Percentiles rank a stretch among this genome's conserved stretches.
phyloP scores from a whole-genome alignment of 2,797 vertebrate genomes.

The Tolypeutes matacus region DNA sequence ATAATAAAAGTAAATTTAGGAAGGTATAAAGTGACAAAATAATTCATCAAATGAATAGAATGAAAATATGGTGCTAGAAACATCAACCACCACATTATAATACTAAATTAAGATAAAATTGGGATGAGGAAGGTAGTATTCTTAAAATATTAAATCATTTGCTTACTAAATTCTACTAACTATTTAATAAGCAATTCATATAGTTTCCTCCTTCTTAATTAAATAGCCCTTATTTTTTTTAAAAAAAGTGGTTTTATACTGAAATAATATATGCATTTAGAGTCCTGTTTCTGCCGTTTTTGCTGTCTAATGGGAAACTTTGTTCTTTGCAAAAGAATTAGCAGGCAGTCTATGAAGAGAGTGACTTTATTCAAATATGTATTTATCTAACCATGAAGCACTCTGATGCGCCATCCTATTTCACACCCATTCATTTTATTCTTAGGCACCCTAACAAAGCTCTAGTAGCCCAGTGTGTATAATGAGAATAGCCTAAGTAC shows the following conservation, averaged over 20 bases:
- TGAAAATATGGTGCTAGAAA: slow-evolving; percentile 42
- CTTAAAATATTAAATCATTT: background rate
- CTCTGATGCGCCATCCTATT: background rate
- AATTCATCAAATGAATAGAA: slow-evolving; percentile 47
- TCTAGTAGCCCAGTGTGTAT: background rate
- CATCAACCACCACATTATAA: too few species aligned
- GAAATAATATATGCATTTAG: background rate
- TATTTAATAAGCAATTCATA: background rate
- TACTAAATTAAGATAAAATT: background rate
- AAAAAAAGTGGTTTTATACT: background rate
- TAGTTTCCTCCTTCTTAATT: background rate
- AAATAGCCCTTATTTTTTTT: background rate
- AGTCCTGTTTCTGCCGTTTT: background rate
- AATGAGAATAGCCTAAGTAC: background rate
- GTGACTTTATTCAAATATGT: background rate
- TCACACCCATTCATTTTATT: background rate
- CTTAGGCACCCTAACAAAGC: background rate
- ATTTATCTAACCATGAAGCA: background rate
- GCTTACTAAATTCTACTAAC: background rate
- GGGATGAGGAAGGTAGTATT: background rate
- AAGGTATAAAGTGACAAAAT: slow-evolving; percentile 64
- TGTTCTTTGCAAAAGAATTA: background rate
- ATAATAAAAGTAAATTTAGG: background rate
- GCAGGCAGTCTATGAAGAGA: background rate
- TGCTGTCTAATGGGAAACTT: background rate